Evolutionary conservation across 2,113 vertebrate genomes (phyloP), one percentile per base, ranked within the genome.

Genomic region (Bufo gargarizans): DNA sequence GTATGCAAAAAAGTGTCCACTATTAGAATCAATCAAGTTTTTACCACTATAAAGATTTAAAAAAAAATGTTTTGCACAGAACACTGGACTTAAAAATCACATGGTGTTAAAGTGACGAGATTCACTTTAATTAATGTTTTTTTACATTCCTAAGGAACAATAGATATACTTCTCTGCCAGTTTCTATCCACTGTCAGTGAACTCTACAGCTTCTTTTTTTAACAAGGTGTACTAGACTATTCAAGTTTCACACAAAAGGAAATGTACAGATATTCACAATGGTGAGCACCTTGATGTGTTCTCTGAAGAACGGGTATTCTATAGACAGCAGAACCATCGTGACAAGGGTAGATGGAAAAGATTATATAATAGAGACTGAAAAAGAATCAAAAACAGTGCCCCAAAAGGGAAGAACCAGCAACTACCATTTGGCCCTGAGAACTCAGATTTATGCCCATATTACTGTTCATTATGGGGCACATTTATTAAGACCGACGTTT

Each of bases 231-330:
- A 77, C 76, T n/a, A 55, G 49, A 9, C 49, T 77, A 77, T 77
- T 77, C 20, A 22, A 12, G 6, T 53, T 20, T 77, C 3, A 53
- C 76, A 77, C 55, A 55, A 77, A 77, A 77, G 16, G 47, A 77
- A 77, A 77, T 77, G 76, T 53, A 16, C 50, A 77, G 76, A 55
- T 20, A 12, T 55, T 77, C 11, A 53, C 76, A 77, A 77, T 74
- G 69, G 69, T 45, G 33, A 72, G 69, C 12, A 72, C 33, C 50
- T 77, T 77, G 50, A 77, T 22, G 49, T 77, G 19, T 53, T 2
- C 20, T 77, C 22, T 77, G 20, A 53, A 77, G 76, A 49, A 16
- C 20, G 50, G 53, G 49, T 77, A 5, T 20, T 77, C 17, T 13
- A 22, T 55, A 3, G 76, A n/a, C 49, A 12, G 76, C 6, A 47